Base-by-base conservation (phyloP, 2,888 invertebrate genomes). In the Drosophila sordidula region DNA sequence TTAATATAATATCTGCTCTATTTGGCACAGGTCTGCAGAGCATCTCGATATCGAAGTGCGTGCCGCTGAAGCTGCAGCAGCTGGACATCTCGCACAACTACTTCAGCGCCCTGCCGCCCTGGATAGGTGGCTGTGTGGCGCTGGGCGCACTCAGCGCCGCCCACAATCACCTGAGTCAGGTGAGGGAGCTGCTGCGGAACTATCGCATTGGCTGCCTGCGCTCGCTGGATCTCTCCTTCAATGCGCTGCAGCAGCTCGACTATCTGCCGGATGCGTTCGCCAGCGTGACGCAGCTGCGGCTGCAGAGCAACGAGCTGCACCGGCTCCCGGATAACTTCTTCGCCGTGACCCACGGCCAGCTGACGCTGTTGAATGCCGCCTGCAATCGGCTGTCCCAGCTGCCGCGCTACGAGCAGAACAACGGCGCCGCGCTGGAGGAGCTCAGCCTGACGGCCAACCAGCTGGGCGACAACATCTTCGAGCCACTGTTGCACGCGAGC, bases 11-110 rank as follows among this genome's bases (percentile, higher is more conserved):
- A 47, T 32, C 5, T 41, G 1, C 3, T 54, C 61, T 55, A 74
- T 74, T 76, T 94, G 94, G 57, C 93, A 97, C 12, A 34, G 97
- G 95, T 92, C 92, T 97, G 68, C 95, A 95, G 84, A 95, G 94
- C 74, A 92, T 97, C 41, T 78, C 85, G 12, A 94, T 94, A 5
- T 94, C 96, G 9, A 93, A 94, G 52, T 95, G 96, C 22, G 94
- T 95, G 52, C 97, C 97, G 25, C 93, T 94, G 29, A 95, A 95
- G 89, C 92, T 97, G 49, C 94, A 95, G 75, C 96, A 96, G 90
- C 93, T 97, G 46, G 95, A 97, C 89, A 95, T 97, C 11, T 96
- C 96, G 6, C 95, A 96, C 90, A 97, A 97, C 88, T 95, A 95
- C 82, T 92, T 97, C 65, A 94, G 94, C 22, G 93, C 94, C 6